Evolutionary conservation across 2,113 vertebrate species (phyloP).

Genomic region (Sprattus sprattus): DNA sequence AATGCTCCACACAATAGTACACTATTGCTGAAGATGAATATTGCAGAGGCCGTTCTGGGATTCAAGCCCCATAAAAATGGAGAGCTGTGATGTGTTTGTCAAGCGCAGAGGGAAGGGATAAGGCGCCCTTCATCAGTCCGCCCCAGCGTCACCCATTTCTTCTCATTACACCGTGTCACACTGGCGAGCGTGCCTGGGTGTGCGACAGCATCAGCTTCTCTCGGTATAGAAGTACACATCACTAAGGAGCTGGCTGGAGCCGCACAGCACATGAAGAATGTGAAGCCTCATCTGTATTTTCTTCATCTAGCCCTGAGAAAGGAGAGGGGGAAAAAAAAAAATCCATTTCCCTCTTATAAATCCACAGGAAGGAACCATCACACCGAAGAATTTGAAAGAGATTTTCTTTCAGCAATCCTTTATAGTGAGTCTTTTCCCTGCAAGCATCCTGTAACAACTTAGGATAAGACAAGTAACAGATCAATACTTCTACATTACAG

Average conservation of each 20-base stretch:
- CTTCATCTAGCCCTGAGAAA: background rate
- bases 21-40: background rate
- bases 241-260: background rate
- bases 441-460: background rate
- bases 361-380: background rate
- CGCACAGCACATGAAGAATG: background rate
- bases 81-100: constrained; percentile 17
- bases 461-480: constrained; percentile 21
- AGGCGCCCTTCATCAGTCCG: constrained; percentile 22
- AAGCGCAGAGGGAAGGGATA: constrained; percentile 11
- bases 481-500: constrained; percentile 27
- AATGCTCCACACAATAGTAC: background rate
- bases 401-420: background rate
- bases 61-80: background rate
- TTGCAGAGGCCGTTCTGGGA: background rate
- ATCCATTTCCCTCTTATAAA: background rate
- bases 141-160: constrained; percentile 27
- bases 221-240: background rate
- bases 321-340: background rate
- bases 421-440: constrained; percentile 6
- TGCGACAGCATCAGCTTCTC: background rate
- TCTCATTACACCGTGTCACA: constrained; percentile 1
- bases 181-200: background rate
- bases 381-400: constrained; percentile 2
- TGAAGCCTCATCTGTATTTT: background rate